Base-by-base conservation (phyloP, 2,797 vertebrate genomes). In the Chrysocyon brachyurus region DNA sequence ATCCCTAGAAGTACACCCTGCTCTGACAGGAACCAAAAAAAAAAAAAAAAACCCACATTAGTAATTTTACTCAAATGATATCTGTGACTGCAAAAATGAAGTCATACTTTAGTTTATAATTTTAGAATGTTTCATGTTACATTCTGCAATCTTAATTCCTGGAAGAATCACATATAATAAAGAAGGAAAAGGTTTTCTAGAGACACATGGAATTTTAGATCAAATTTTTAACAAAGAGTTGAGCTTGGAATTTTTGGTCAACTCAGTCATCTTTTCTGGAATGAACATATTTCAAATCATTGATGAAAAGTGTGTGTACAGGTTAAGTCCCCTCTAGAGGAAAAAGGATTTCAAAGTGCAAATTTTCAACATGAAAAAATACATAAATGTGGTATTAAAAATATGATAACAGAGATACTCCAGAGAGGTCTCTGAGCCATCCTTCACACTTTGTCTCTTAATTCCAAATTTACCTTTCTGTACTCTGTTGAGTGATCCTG, bases 201-300 rank as follows among this genome's bases (percentile, higher is more conserved):
- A 75, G 28, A 21, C 81, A 92, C 40, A 21, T 49, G 90, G 59
- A 96, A 79, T 14, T 91, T 82, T 92, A 87, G 26, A 49, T 9
- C 33, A 89, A 90, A 91, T 63, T 96, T 87, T 81, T 72, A 89
- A 75, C 61, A 85, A 57, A 85, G 59, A 87, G n/a, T n/a, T 75
- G n/a, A 36, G 6, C 64, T 26, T 61, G 17, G 56, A 75, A 92
- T 61, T 89, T 36, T 83, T 75, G 81, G 59, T 72, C 40, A 92
- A 83, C 57, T 87, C 31, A 87, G 12, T 72, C 56, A 66, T 63
- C 46, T 22, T 82, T 88, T 89, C 33, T 87, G 24, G 86, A 94
- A 64, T 31, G 72, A 87, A 91, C 11, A 36, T 19, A 85, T 66
- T 24, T 94, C 56, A 96, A 79, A 95, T 61, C 73, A 89, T 2